Conservation (phyloP, 2,888 invertebrate species). For the Zele albiditarsus region DNA sequence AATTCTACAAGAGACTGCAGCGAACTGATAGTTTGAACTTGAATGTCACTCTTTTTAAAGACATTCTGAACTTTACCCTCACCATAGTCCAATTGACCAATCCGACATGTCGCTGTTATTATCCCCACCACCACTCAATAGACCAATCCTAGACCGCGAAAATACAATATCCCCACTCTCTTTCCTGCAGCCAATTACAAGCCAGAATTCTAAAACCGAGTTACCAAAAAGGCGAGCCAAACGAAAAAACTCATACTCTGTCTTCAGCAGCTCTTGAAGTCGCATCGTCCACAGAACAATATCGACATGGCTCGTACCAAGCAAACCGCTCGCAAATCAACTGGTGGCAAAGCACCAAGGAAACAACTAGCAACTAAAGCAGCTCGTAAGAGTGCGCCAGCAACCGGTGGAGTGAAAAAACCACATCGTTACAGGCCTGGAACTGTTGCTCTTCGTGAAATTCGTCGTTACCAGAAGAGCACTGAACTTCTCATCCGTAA, state of each 20-base stretch:
- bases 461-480: too few relatives aligned
- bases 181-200: background rate
- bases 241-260: background rate
- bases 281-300: background rate
- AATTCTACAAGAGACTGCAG: too few relatives aligned
- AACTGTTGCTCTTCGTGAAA: too few relatives aligned
- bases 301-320: slow-evolving; percentile 82
- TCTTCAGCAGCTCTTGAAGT: background rate
- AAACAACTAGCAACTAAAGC: slow-evolving; percentile 80
- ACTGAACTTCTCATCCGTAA: too few relatives aligned
- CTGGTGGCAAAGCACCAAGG: slow-evolving; percentile 78
- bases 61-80: too few relatives aligned
- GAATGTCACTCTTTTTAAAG: too few relatives aligned
- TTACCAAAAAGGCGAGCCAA: background rate
- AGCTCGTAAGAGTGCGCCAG: slow-evolving; percentile 81
- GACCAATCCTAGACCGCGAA: background rate
- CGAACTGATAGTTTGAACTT: too few relatives aligned
- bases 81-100: too few relatives aligned
- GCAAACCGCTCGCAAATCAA: slow-evolving; percentile 83
- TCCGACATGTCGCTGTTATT: background rate
- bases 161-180: background rate
- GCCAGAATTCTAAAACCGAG: background rate
- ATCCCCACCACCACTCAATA: background rate
- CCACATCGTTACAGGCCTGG: too few relatives aligned
- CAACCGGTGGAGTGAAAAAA: too few relatives aligned